phyloP scores from a whole-genome alignment of 2,113 vertebrate genomes.

The Lophochroa leadbeateri region DNA sequence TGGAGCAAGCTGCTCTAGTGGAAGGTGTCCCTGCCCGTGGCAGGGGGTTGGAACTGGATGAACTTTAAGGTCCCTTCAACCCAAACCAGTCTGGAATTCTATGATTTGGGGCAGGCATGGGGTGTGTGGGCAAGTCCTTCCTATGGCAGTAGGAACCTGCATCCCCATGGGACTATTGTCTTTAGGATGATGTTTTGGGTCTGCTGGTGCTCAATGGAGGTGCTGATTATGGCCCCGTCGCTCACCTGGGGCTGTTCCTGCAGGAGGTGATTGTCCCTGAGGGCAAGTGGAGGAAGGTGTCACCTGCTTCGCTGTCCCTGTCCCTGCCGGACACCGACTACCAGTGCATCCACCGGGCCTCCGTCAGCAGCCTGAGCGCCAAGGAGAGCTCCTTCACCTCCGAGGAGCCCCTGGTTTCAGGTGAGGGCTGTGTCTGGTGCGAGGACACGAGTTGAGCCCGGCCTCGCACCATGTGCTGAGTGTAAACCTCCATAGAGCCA shows the following conservation, averaged over 20 bases:
- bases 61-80: not conserved
- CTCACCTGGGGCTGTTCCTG: not conserved
- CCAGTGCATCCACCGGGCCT: constrained; percentile 79
- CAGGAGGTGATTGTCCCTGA: constrained; percentile 85
- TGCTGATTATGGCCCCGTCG: not conserved
- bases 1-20: not conserved
- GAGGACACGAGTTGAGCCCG: fast-evolving
- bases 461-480: fast-evolving
- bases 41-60: not conserved
- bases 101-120: not conserved
- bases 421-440: not conserved
- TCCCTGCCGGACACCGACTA: constrained; percentile 80
- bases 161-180: fast-evolving
- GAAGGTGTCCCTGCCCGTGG: fast-evolving
- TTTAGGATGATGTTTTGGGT: not conserved
- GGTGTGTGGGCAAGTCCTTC: not conserved
- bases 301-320: constrained; percentile 79
- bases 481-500: fast-evolving
- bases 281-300: constrained; percentile 92
- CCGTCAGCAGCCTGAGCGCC: constrained; percentile 79
- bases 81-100: not conserved
- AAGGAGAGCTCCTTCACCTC: constrained; percentile 80
- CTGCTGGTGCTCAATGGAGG: not conserved
- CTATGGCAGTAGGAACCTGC: not conserved
- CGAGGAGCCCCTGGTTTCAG: constrained; percentile 76